These are phyloP conservation scores for Octomys mimax DNA, from an alignment of 2,797 vertebrate species.

Conservation along the genomic window DNA sequence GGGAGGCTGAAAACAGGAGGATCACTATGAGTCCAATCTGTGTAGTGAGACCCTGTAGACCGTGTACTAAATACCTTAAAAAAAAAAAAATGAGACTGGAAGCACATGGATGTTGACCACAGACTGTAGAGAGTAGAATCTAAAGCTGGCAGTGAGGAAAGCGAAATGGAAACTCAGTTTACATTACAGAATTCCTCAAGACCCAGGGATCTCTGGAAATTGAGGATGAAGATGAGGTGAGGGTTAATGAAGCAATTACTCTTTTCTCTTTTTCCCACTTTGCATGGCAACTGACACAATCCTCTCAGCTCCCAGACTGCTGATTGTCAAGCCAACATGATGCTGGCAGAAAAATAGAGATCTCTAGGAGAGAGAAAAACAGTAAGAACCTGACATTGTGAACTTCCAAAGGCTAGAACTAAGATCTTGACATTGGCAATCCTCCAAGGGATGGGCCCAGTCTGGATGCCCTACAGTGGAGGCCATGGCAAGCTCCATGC, in stretches of 20 bases:
- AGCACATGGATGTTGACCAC: neutral
- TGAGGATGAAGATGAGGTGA: conserved; percentile 68
- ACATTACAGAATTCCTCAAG: conserved; percentile 66
- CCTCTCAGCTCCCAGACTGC: conserved; percentile 47
- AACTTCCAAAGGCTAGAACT: conserved; percentile 4
- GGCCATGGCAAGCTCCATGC: neutral
- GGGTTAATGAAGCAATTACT: conserved; percentile 77
- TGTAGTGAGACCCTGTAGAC: no score
- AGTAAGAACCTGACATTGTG: neutral
- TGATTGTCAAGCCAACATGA: conserved; percentile 59
- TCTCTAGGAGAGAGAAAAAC: neutral
- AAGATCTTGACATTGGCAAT: conserved; percentile 5
- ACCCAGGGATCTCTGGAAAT: conserved; percentile 54
- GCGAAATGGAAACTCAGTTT: conserved; percentile 65
- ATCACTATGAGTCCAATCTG: no score
- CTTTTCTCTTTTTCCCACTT: conserved; percentile 60
- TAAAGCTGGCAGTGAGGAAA: neutral
- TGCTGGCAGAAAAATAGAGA: conserved; percentile 61
- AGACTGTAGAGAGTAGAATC: conserved; percentile 20
- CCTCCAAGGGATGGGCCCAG: neutral
- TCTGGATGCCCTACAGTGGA: neutral
- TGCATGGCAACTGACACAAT: conserved; percentile 41
- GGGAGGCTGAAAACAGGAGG: no score
- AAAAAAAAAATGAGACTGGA: neutral
- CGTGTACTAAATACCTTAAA: no score